phyloP scores from a whole-genome alignment of 2,797 vertebrate genomes.

The Anas georgica region DNA sequence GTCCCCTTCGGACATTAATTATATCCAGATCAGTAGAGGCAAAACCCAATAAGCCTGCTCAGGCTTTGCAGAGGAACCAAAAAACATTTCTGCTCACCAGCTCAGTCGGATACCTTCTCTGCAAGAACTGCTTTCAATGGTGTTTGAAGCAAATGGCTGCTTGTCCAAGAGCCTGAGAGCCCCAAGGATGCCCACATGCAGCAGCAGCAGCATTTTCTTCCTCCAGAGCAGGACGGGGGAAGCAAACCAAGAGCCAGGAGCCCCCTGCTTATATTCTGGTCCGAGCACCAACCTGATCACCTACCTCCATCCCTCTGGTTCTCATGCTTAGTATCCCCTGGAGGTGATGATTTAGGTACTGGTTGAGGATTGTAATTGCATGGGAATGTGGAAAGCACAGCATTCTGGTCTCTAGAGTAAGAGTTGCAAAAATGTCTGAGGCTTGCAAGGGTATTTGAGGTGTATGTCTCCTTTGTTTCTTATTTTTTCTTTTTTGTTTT shows the following conservation, averaged over 20 bases:
- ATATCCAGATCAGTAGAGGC: neutral
- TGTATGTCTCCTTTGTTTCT: neutral
- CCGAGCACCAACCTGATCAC: too few species aligned
- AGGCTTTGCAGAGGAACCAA: fast-evolving
- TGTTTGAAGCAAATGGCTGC: neutral
- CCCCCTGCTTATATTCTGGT: neutral
- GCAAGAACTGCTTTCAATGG: fast-evolving
- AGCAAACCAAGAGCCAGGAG: neutral
- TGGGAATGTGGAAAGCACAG: fast-evolving
- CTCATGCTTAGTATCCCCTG: neutral
- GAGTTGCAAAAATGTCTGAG: neutral
- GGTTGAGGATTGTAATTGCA: neutral
- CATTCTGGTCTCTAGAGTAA: neutral
- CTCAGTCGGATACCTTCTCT: neutral
- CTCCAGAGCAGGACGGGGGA: neutral
- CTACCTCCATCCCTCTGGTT: neutral
- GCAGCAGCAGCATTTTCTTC: neutral
- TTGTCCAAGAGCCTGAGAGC: neutral
- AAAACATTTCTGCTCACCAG: neutral
- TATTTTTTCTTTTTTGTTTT: neutral
- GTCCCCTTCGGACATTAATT: neutral
- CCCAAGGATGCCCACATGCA: neutral
- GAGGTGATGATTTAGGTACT: neutral
- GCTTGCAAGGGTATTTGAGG: neutral
- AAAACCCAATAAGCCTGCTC: neutral